These are phyloP conservation scores for Tetragnatha montana DNA, from an alignment of 2,888 invertebrate genomes.

Conservation along the genomic window DNA sequence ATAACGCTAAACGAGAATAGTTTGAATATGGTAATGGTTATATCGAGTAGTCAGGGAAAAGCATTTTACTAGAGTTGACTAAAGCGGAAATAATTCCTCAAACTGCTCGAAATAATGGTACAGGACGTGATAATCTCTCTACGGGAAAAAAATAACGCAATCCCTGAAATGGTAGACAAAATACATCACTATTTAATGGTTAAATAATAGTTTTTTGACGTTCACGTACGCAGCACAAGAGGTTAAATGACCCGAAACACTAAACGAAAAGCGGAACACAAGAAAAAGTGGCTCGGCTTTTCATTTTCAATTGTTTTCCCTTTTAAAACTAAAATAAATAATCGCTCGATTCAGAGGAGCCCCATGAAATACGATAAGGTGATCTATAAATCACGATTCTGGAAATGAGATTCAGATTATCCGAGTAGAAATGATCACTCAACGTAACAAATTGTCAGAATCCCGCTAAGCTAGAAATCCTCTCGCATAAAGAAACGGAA, in stretches of 20 bases:
- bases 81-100: no score
- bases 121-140: no score
- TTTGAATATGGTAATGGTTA: no score
- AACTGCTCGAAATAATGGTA: no score
- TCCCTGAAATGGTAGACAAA: no score
- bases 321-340: constrained; percentile 10
- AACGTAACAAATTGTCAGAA: constrained; percentile 45
- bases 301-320: constrained; percentile 2
- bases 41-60: no score
- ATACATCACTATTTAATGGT: no score
- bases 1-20: no score
- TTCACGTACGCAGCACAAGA: not conserved
- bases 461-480: constrained; percentile 42
- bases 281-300: not conserved
- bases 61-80: no score
- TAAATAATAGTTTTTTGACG: not conserved
- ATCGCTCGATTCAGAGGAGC: not conserved
- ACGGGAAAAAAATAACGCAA: no score
- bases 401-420: constrained; percentile 31
- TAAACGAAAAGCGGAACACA: not conserved
- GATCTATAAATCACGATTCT: constrained; percentile 35
- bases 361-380: constrained; percentile 9
- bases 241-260: not conserved
- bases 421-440: constrained; percentile 35
- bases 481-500: not conserved